Evolutionary conservation across 1,140 invertebrate species (phyloP), one percentile per base, ranked within the genome.

Genomic region (Dendroctonus valens): DNA sequence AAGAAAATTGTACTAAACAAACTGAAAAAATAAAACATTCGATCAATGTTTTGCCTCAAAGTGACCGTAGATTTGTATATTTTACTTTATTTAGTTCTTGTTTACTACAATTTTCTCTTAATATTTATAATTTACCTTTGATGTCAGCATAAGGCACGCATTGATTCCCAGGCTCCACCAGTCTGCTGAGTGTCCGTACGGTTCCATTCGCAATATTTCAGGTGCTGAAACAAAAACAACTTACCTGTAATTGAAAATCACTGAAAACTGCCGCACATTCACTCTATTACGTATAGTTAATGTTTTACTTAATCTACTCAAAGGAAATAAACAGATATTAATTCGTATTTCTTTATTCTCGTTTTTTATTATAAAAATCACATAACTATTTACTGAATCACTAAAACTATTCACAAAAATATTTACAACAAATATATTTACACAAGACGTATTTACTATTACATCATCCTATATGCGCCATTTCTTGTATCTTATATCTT

Each of bases 161-260:
- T 96, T 80, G 9, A 96, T 88, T 14, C 93, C 94, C 9, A 96
- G 80, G n/a, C 93, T 91, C 93, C 93, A 97, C 93, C 93, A 97
- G 79, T 97, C 94, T 3, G 89, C 90, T 2, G 91, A 84, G 74
- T 96, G 93, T 14, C 86, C 87, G 72, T 96, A 96, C 8, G 87
- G 84, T 74, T 90, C 84, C 41, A 83, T 81, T 41, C 81, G 83
- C 59, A 93, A 77, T 59, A 96, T 85, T 82, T 96, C 94, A 14
- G 93, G 93, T 14, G 94, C 93, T 95, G 83, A 48, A 84, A 85
- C 80, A 77, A 80, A 78, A 61, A 73, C 60, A 62, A 75, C 73
- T 75, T 75, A 73, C 72, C 70, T 67, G 59, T 37, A 54, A 42
- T 46, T 11, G 15, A 14, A n/a, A 52, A 14, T 51, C 54, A 46